These are phyloP conservation scores for Campylomormyrus tamandua DNA, from an alignment of 2,113 vertebrate genomes.

Conservation along the genomic window DNA sequence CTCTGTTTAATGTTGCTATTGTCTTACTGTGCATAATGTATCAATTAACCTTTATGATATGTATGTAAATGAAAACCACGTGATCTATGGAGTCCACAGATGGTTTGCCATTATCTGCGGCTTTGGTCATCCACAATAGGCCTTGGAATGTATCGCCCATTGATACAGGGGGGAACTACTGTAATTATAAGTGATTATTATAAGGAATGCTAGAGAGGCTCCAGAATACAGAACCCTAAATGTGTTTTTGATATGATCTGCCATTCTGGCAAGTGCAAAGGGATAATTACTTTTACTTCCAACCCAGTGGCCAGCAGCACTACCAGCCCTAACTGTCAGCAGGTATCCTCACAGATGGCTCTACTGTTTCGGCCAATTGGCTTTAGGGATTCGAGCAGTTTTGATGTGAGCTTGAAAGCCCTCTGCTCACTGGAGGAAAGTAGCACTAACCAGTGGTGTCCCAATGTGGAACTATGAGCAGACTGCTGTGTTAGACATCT, in stretches of 20 bases:
- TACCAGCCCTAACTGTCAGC: background rate
- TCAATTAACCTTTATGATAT: background rate
- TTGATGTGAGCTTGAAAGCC: background rate
- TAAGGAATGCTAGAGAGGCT: background rate
- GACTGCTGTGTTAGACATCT: background rate
- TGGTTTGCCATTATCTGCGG: background rate
- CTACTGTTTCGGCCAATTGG: background rate
- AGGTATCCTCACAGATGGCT: background rate
- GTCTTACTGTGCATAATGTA: background rate
- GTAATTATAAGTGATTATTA: background rate
- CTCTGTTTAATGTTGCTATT: background rate
- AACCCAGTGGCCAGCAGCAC: background rate
- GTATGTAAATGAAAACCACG: background rate
- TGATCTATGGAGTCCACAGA: background rate
- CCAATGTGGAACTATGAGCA: background rate
- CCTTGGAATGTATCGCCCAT: background rate
- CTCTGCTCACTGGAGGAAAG: background rate
- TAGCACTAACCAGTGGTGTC: background rate
- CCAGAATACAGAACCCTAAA: background rate
- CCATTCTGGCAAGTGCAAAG: background rate
- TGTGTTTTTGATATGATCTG: background rate
- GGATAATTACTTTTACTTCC: background rate
- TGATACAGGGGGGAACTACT: background rate
- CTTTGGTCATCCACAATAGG: background rate
- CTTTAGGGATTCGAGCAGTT: background rate